These are phyloP conservation scores for Myathropa florea DNA, from an alignment of 2,888 invertebrate genomes.

Conservation along the genomic window DNA sequence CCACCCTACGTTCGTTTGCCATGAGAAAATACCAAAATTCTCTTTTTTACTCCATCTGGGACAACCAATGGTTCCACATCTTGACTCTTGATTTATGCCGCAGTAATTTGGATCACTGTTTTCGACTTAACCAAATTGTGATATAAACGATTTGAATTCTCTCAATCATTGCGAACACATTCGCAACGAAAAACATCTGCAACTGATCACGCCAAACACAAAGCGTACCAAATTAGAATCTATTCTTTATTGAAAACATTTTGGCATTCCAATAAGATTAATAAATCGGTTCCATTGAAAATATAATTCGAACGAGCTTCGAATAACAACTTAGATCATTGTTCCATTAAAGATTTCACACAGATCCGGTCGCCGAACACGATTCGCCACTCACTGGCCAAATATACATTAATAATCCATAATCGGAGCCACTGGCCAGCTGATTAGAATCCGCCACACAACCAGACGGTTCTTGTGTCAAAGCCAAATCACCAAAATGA, in stretches of 20 bases:
- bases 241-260: not conserved
- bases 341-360: not conserved
- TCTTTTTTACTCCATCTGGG: too few relatives aligned
- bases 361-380: not conserved
- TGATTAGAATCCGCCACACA: conserved; percentile 12
- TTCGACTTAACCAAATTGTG: too few relatives aligned
- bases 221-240: not conserved
- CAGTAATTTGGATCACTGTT: too few relatives aligned
- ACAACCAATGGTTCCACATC: too few relatives aligned
- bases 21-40: too few relatives aligned
- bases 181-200: not conserved
- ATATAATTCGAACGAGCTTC: not conserved
- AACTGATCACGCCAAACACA: not conserved
- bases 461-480: not conserved
- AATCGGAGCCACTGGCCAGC: not conserved
- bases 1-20: too few relatives aligned
- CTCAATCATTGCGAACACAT: too few relatives aligned
- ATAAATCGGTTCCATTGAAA: not conserved
- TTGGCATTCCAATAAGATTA: not conserved
- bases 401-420: not conserved
- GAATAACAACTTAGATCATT: not conserved
- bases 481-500: not conserved
- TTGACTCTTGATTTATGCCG: too few relatives aligned
- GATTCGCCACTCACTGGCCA: not conserved
- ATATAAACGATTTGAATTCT: too few relatives aligned